Evolutionary conservation across 2,888 invertebrate species (phyloP).

Genomic region (Sisyra nigra): DNA sequence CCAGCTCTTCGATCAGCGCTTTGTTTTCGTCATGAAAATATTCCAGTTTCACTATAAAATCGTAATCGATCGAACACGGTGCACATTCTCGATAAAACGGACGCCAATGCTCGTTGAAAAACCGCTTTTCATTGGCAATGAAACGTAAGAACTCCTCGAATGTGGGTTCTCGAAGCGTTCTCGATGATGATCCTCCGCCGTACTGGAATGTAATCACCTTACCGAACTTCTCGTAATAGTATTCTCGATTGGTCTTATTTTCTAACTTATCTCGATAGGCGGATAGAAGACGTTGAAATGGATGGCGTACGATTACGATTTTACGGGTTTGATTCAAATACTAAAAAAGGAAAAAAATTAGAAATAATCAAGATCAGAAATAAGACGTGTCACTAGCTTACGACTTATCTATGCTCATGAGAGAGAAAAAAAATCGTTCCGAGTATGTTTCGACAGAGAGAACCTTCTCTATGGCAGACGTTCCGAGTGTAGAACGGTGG

Average conservation of each 20-base stretch:
- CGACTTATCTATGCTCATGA: no score
- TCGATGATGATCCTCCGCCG: conserved; percentile 11
- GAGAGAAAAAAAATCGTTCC: no score
- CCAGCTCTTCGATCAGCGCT: no score
- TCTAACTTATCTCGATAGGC: conserved; percentile 35
- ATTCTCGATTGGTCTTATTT: conserved; percentile 19
- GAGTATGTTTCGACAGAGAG: no score
- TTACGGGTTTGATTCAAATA: conserved; percentile 22
- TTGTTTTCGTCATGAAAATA: conserved; percentile 24
- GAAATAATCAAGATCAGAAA: neutral
- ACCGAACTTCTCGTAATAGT: conserved; percentile 22
- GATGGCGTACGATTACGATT: conserved; percentile 32
- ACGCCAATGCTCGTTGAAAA: conserved; percentile 32
- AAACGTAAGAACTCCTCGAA: conserved; percentile 32
- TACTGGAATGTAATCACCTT: conserved; percentile 21
- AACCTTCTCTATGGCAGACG: no score
- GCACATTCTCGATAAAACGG: conserved; percentile 28
- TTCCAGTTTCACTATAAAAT: conserved; percentile 32
- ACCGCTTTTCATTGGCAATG: conserved; percentile 20
- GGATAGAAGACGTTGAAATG: conserved; percentile 33
- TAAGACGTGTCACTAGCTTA: neutral
- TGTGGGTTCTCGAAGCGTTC: conserved; percentile 18
- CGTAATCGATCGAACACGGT: conserved; percentile 31
- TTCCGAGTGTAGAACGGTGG: no score
- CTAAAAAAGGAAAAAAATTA: conserved; percentile 10